Evolutionary conservation across 1,140 invertebrate species (phyloP).

Genomic region (Vanessa atalanta): DNA sequence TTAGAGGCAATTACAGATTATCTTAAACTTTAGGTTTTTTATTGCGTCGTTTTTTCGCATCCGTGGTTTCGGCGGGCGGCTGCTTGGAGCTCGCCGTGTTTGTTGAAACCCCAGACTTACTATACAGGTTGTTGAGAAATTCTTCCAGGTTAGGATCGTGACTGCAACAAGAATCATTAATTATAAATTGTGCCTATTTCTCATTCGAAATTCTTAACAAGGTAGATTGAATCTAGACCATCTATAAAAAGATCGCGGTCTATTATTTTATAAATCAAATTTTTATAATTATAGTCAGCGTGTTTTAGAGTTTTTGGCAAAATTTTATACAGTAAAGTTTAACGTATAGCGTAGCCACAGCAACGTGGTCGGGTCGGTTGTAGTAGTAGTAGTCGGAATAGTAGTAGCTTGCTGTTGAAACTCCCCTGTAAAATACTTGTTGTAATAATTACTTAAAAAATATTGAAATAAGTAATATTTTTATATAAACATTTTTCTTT

Average conservation of each 20-base stretch:
- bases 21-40: constrained; percentile 68
- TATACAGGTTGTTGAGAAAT: constrained; percentile 77
- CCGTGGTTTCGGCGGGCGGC: constrained; percentile 43
- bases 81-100: constrained; percentile 47
- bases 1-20: constrained; percentile 20
- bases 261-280: too few species aligned
- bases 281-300: too few species aligned
- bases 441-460: too few species aligned
- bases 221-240: too few species aligned
- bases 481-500: neutral
- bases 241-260: too few species aligned
- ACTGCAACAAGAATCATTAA: constrained; percentile 44
- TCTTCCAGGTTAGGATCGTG: constrained; percentile 78
- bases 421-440: too few species aligned
- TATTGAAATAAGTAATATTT: too few species aligned
- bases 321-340: too few species aligned
- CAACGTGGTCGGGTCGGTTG: too few species aligned
- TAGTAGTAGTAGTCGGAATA: neutral
- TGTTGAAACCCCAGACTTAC: constrained; percentile 61
- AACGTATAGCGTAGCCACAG: too few species aligned
- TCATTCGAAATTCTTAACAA: neutral
- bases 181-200: neutral
- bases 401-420: neutral
- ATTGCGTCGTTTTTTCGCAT: constrained; percentile 61
- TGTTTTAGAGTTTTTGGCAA: too few species aligned